Evolutionary conservation across 2,797 vertebrate genomes (phyloP).

Genomic region (Orientallactaga sibirica): DNA sequence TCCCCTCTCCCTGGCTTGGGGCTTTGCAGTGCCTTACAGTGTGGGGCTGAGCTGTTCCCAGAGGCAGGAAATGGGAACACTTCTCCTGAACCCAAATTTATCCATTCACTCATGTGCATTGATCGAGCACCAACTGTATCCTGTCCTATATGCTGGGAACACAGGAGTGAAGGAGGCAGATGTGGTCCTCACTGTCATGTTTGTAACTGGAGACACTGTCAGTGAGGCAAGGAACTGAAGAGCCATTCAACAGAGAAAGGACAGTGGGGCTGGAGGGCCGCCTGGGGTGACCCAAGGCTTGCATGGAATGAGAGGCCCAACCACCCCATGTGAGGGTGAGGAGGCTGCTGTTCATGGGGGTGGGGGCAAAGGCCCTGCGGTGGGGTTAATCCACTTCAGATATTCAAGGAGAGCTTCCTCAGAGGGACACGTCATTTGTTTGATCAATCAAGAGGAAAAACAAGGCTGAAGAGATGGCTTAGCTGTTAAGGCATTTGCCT

Average conservation of each 20-base stretch:
- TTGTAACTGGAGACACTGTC: not conserved
- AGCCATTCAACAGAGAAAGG: too few relatives aligned
- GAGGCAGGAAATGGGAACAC: not conserved
- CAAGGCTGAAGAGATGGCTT: too few relatives aligned
- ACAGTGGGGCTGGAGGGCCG: too few relatives aligned
- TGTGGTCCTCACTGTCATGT: not conserved
- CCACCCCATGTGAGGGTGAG: rapidly evolving
- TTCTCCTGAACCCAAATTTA: not conserved
- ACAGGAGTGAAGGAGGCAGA: not conserved
- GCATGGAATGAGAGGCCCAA: not conserved
- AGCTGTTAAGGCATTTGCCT: too few relatives aligned
- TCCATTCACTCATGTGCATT: not conserved
- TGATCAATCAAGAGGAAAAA: rapidly evolving
- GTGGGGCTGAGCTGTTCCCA: not conserved
- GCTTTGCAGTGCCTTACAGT: too few relatives aligned
- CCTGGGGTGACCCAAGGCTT: not conserved
- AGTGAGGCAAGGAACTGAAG: not conserved
- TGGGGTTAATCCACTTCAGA: rapidly evolving
- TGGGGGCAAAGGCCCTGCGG: not conserved
- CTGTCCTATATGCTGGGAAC: not conserved
- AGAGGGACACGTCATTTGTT: too few relatives aligned
- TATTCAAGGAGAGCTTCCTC: not conserved
- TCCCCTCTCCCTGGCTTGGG: not conserved
- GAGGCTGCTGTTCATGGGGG: not conserved
- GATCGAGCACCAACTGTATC: not conserved